These are phyloP conservation scores for Lagopus muta DNA, from an alignment of 2,113 vertebrate genomes.

Conservation along the genomic window DNA sequence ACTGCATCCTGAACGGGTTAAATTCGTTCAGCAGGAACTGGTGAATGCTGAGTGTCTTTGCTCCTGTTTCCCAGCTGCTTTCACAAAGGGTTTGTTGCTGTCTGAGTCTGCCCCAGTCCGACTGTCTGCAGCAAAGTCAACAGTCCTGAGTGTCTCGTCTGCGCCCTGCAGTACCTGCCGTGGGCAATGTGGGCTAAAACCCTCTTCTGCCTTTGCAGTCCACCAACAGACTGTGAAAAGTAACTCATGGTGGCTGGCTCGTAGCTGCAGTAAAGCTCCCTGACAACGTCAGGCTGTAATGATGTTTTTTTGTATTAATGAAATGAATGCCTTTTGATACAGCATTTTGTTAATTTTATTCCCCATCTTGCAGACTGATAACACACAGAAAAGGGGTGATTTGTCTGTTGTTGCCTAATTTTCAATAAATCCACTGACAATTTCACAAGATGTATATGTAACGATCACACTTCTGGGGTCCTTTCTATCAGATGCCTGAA, in stretches of 20 bases:
- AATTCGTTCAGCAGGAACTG: neutral
- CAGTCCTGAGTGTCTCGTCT: rapidly evolving
- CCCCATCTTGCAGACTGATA: neutral
- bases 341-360: slow-evolving; percentile 10
- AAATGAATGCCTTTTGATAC: neutral
- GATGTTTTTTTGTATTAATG: neutral
- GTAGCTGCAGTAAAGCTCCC: neutral
- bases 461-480: neutral
- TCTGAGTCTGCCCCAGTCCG: slow-evolving; percentile 27
- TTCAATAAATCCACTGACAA: neutral
- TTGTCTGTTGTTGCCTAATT: neutral
- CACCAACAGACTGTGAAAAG: neutral
- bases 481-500: neutral
- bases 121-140: slow-evolving; percentile 66
- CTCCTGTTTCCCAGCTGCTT: slow-evolving; percentile 46
- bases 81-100: slow-evolving; percentile 56
- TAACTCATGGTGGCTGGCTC: neutral
- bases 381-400: neutral
- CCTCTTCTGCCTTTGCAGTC: neutral
- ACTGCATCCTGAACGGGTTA: neutral
- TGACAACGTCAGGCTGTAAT: neutral
- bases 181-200: neutral
- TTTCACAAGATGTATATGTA: neutral
- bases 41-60: neutral
- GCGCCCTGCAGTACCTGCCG: neutral